Evolutionary conservation across 2,797 vertebrate genomes (phyloP), one percentile per base, ranked within the genome.

Genomic region (Ctenosaura bakeri): DNA sequence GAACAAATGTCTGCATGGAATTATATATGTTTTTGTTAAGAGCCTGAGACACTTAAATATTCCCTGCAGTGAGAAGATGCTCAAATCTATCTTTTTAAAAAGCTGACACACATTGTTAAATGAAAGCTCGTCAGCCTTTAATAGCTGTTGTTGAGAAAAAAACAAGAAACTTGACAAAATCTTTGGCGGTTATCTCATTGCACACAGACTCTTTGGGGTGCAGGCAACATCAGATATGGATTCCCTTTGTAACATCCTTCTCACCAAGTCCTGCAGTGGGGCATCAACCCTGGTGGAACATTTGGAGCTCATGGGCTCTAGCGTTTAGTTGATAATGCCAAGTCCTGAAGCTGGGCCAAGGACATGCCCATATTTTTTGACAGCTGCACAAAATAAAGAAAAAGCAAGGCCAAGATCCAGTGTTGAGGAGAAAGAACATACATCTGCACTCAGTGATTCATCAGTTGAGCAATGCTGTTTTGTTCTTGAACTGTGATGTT

Each of bases 1-100:
- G 94, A 94, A 92, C 78, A 69, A 94, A 94, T 84, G 76, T 20
- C 0, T 2, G 91, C 93, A 91, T 95, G 92, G 95, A 95, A 89
- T 90, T 89, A 80, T 94, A 94, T 94, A 95, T 96, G 90, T 32
- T 93, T 96, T 90, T 94, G 85, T 86, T 94, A 93, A 90, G 91
- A 83, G 92, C 82, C 91, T 88, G 94, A 92, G 73, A 83, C 86
- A 90, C 71, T 35, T 38, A 86, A 77, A 52, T 69, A 79, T 71
- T 87, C 79, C 93, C 94, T 81, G 87, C 86, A 94, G 94, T 92
- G 77, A 80, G 90, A 91, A 92, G 90, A 81, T 92, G 94, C 91
- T 92, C 91, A 94, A 94, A 92, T 71, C 46, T 92, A 90, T 73
- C 14, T 85, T 89, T 69, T 82, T 83, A 42, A 94, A 93, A 74